These are phyloP conservation scores for Melanogrammus aeglefinus DNA, from an alignment of 2,797 vertebrate genomes.

Conservation along the genomic window DNA sequence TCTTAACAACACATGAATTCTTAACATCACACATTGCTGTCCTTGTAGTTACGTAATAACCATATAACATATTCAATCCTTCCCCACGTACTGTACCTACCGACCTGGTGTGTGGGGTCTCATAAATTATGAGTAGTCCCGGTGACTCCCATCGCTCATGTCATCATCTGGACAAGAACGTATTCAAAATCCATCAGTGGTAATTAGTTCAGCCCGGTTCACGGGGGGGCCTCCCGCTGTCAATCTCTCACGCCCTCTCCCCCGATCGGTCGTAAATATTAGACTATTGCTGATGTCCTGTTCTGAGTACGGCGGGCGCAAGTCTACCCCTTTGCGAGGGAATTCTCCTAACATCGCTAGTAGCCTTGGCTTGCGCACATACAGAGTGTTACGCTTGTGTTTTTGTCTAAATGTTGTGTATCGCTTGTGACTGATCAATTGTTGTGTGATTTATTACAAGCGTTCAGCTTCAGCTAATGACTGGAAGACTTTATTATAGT, in stretches of 20 bases:
- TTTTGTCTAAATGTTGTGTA: not conserved
- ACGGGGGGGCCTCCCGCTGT: constrained; percentile 41
- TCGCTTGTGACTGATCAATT: not conserved
- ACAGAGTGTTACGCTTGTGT: not conserved
- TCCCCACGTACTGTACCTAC: not conserved
- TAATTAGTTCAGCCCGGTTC: constrained; percentile 42
- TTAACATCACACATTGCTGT: not conserved
- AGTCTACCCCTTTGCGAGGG: not conserved
- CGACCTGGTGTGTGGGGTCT: not conserved
- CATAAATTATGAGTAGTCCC: not conserved
- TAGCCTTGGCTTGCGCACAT: not conserved
- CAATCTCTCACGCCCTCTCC: constrained; percentile 37
- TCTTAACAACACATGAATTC: not conserved
- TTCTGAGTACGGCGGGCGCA: constrained; percentile 45
- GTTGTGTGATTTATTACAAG: not conserved
- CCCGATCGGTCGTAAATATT: constrained; percentile 50
- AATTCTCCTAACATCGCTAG: not conserved
- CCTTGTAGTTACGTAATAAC: not conserved
- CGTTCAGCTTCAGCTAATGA: not conserved
- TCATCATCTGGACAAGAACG: constrained; percentile 31
- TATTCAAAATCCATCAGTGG: constrained; percentile 42
- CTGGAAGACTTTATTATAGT: not conserved
- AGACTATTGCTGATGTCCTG: constrained; percentile 38
- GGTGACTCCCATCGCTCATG: constrained; percentile 17
- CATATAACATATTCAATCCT: not conserved